Evolutionary conservation across 2,113 vertebrate species (phyloP), one percentile per base, ranked within the genome.

Genomic region (Aspiorhynchus laticeps): DNA sequence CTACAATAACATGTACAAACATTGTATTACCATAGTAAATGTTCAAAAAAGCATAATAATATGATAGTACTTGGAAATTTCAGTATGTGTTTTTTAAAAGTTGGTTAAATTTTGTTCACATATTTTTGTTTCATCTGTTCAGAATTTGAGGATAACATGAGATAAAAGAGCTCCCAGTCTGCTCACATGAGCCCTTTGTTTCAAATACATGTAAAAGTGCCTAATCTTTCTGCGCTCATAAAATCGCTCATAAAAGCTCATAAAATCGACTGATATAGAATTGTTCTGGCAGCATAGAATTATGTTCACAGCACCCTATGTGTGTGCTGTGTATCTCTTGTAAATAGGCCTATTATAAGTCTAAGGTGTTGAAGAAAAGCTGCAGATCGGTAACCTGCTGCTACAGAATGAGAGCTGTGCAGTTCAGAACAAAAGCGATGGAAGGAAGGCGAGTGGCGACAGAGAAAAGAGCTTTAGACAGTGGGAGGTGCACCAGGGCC

Each of bases 331-430:
- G 41, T 88, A 31, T 86, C 76, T 74, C 24, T 53, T 69, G 86
- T 80, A 86, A 89, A 81, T 84, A 71, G 74, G 79, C 73, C 85
- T 87, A 80, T 87, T 87, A 87, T 87, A 88, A 88, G 73, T 89
- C 80, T 77, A 83, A 87, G 76, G 83, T 33, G 67, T 26, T 80
- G 69, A 81, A 81, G 88, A 88, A 87, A 87, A 87, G 53, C 83
- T 83, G 71, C 48, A 81, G 83, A 91, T 84, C 74, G 83, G 85
- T 89, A 69, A 89, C 38, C 33, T 80, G 77, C 84, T 85, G 61
- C 61, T 91, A 65, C 61, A 87, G 59, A 81, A 26, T 85, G 36
- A 77, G 88, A 87, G 87, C 84, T 87, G 63, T 86, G 86, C 83
- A 31, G 83, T 75, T 87, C 77, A 59, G 84, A 88, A 88, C 87